These are phyloP conservation scores for Propithecus coquereli DNA, from an alignment of 2,113 vertebrate species.

Conservation along the genomic window DNA sequence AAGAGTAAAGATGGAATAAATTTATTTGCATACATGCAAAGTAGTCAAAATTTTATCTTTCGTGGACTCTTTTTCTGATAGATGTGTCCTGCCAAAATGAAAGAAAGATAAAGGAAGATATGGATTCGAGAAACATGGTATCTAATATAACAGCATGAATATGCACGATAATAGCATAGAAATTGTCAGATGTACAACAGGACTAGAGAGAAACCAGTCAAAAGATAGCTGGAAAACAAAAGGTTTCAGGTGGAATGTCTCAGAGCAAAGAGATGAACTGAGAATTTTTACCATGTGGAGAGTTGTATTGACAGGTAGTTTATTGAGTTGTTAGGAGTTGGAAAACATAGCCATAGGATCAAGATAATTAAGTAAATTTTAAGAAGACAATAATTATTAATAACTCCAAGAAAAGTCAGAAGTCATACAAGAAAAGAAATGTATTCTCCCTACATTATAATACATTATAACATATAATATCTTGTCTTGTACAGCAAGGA, in stretches of 20 bases:
- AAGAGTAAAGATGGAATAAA: background rate
- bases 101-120: background rate
- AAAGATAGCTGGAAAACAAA: background rate
- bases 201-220: background rate
- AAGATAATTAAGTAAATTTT: background rate
- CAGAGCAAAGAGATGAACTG: background rate
- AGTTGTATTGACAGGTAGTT: background rate
- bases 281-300: background rate
- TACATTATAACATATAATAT: background rate
- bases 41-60: constrained; percentile 3
- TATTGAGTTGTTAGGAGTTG: background rate
- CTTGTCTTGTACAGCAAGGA: background rate
- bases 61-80: background rate
- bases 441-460: background rate
- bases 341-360: background rate
- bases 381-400: background rate
- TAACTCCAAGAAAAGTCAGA: background rate
- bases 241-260: background rate
- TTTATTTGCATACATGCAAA: background rate
- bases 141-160: background rate
- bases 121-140: background rate
- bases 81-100: background rate
- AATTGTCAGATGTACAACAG: background rate
- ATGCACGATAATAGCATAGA: background rate
- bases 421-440: background rate